These are phyloP conservation scores for Synergus gifuensis DNA, from an alignment of 2,888 invertebrate genomes.

Conservation along the genomic window DNA sequence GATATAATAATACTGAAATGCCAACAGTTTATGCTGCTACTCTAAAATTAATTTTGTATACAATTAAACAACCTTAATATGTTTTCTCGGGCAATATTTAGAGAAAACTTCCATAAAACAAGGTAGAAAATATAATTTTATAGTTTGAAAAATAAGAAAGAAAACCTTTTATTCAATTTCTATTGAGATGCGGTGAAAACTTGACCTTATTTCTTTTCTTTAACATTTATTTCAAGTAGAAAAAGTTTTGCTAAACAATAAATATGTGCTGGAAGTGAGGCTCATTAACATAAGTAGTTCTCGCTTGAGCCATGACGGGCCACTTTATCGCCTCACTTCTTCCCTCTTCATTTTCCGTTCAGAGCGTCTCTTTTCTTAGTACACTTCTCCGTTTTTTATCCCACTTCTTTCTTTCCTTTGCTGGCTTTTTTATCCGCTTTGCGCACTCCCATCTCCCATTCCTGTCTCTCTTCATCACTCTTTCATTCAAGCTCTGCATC, in stretches of 20 bases:
- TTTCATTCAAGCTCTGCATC: conserved; percentile 3
- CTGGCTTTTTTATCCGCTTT: background rate
- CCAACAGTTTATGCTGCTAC: background rate
- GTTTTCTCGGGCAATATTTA: too few species aligned
- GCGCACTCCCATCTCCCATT: background rate
- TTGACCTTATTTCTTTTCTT: background rate
- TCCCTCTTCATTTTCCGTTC: conserved; percentile 17
- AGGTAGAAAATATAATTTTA: background rate
- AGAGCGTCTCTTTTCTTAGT: background rate
- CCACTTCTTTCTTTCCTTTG: background rate
- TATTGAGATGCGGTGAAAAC: background rate
- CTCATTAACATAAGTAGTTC: conserved; percentile 33
- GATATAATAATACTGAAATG: background rate
- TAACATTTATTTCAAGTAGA: conserved; percentile 5
- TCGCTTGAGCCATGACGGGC: conserved; percentile 29
- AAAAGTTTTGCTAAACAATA: conserved; percentile 15
- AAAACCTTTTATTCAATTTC: background rate
- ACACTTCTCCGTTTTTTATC: conserved; percentile 3
- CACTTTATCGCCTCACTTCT: conserved; percentile 30
- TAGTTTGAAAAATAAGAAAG: background rate
- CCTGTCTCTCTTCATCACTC: conserved; percentile 1
- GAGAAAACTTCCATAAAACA: too few species aligned
- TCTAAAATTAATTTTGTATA: background rate
- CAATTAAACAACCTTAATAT: background rate
- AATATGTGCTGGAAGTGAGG: conserved; percentile 1